Conservation (phyloP, 2,888 invertebrate species). For the Aproaerema taeniolella region DNA sequence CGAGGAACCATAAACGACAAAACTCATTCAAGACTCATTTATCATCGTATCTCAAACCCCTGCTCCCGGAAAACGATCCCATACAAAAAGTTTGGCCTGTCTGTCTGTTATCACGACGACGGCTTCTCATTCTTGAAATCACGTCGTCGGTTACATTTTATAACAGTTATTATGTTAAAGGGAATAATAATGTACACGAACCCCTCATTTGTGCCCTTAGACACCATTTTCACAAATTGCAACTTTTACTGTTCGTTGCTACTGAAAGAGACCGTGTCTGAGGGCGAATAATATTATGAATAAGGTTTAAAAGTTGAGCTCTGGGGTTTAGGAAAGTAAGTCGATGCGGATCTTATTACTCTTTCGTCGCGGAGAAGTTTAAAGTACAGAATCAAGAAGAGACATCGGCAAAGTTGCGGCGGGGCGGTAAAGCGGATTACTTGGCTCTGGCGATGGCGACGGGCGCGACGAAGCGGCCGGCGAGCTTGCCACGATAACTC, state of each 20-base stretch:
- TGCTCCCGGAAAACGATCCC: conserved; percentile 14
- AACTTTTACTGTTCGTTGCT: conserved; percentile 1
- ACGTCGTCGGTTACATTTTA: conserved; percentile 4
- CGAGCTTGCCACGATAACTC: conserved; percentile 33
- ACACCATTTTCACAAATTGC: background rate
- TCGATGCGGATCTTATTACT: conserved; percentile 49
- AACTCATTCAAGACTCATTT: conserved; percentile 18
- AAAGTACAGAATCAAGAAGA: conserved; percentile 48
- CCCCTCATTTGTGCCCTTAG: background rate
- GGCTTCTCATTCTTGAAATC: conserved; percentile 4
- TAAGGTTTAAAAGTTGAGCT: conserved; percentile 29
- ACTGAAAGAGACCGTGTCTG: conserved; percentile 1
- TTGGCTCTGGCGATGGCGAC: conserved; percentile 20
- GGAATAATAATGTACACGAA: background rate
- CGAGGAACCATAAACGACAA: conserved; percentile 16
- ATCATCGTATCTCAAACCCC: conserved; percentile 16
- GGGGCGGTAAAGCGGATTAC: conserved; percentile 54
- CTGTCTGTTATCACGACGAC: conserved; percentile 7
- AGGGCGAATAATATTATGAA: conserved; percentile 20
- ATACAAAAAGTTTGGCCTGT: conserved; percentile 12
- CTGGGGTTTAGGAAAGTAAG: conserved; percentile 36
- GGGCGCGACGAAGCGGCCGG: background rate
- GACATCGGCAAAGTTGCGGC: conserved; percentile 53
- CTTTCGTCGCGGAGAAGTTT: conserved; percentile 54
- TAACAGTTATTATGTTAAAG: conserved; percentile 3